Conservation (phyloP, 1,140 invertebrate species). For the Hormaphis cornu region DNA sequence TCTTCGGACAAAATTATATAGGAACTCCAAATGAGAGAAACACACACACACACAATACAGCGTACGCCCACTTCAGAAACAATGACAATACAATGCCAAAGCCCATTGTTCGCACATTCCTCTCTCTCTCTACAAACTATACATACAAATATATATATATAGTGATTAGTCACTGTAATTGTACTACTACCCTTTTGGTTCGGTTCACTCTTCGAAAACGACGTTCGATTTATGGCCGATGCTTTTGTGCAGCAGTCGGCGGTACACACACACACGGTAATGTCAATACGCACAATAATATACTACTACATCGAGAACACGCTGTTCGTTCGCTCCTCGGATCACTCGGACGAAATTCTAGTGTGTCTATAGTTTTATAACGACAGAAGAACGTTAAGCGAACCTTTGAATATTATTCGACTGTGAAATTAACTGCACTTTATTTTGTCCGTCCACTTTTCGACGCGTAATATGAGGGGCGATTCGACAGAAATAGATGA, state of each 20-base stretch:
- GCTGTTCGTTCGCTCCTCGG: no score
- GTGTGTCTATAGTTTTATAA: no score
- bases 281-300: no score
- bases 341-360: no score
- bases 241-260: slow-evolving; percentile 16
- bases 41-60: slow-evolving; percentile 12
- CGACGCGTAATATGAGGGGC: no score
- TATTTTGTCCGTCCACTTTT: no score
- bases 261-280: background rate
- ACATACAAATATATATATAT: background rate
- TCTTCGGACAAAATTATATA: slow-evolving; percentile 23
- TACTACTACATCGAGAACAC: no score
- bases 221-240: slow-evolving; percentile 11
- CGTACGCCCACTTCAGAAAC: slow-evolving; percentile 31
- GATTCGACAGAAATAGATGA: no score
- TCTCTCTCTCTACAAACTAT: background rate
- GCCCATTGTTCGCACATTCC: slow-evolving; percentile 7
- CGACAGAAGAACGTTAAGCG: no score
- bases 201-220: slow-evolving; percentile 20
- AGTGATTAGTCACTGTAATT: no score
- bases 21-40: slow-evolving; percentile 17
- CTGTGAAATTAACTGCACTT: no score
- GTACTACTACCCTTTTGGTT: slow-evolving; percentile 7
- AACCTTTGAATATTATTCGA: no score
- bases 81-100: slow-evolving; percentile 31